phyloP scores from a whole-genome alignment of 2,113 vertebrate species.

The Anhinga rufa region DNA sequence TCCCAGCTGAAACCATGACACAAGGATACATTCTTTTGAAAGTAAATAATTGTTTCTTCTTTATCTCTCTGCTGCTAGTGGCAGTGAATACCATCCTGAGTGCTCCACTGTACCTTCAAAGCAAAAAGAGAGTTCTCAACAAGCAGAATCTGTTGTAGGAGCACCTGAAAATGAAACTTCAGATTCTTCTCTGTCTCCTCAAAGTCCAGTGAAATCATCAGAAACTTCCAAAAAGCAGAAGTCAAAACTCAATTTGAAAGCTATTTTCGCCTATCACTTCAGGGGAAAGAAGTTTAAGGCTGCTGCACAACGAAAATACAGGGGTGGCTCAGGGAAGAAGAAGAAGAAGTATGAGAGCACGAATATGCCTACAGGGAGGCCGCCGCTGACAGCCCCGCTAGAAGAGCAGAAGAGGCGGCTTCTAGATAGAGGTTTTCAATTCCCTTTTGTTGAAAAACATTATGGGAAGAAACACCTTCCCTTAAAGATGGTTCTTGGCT shows the following conservation, averaged over 20 bases:
- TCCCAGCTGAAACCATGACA: no score
- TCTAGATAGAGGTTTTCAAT: conserved; percentile 20
- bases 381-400: not conserved
- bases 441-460: conserved; percentile 64
- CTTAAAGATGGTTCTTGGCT: conserved; percentile 67
- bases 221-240: not conserved
- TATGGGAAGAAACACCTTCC: conserved; percentile 65
- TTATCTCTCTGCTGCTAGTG: not conserved
- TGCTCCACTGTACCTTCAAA: not conserved
- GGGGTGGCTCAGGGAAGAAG: fast-evolving
- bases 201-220: not conserved
- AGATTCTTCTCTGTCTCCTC: conserved; percentile 42
- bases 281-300: conserved; percentile 22
- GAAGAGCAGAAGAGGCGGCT: conserved; percentile 22
- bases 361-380: not conserved
- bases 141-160: not conserved
- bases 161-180: not conserved
- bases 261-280: conserved; percentile 65
- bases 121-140: not conserved
- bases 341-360: not conserved
- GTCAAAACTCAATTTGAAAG: conserved; percentile 56
- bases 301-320: not conserved
- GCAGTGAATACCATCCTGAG: conserved; percentile 24
- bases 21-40: not conserved
- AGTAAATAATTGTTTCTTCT: not conserved